Conservation (phyloP, 2,888 invertebrate genomes). For the Cabera pusaria region DNA sequence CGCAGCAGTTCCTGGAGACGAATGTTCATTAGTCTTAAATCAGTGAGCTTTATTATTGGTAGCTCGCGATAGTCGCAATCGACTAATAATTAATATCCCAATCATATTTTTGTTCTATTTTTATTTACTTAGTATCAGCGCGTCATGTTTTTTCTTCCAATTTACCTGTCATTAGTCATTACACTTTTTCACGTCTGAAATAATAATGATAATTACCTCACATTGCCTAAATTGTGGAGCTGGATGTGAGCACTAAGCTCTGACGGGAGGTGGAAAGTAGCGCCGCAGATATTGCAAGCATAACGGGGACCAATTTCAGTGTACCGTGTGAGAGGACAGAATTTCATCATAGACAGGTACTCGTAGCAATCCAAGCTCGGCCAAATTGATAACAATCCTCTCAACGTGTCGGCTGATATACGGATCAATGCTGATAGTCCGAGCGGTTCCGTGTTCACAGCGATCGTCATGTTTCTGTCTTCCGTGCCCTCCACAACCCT, state of each 20-base stretch:
- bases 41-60: no score
- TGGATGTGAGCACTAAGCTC: slow-evolving; percentile 60
- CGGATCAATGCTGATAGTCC: slow-evolving; percentile 54
- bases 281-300: slow-evolving; percentile 65
- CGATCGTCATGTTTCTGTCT: slow-evolving; percentile 47
- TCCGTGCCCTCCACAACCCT: slow-evolving; percentile 34
- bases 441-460: slow-evolving; percentile 71
- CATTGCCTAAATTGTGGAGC: slow-evolving; percentile 49
- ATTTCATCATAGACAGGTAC: slow-evolving; percentile 45
- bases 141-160: no score
- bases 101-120: no score
- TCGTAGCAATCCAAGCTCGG: slow-evolving; percentile 52
- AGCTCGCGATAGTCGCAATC: no score
- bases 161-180: no score
- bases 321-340: no score
- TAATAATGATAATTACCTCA: no score
- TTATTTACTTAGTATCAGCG: no score
- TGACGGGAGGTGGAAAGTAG: slow-evolving; percentile 52
- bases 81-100: no score
- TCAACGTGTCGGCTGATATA: slow-evolving; percentile 57
- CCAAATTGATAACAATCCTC: slow-evolving; percentile 54
- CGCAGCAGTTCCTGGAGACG: slow-evolving; percentile 56
- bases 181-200: no score
- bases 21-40: no score
- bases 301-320: slow-evolving; percentile 38